phyloP scores from a whole-genome alignment of 1,140 invertebrate genomes.

The Drosophila parabipectinata region DNA sequence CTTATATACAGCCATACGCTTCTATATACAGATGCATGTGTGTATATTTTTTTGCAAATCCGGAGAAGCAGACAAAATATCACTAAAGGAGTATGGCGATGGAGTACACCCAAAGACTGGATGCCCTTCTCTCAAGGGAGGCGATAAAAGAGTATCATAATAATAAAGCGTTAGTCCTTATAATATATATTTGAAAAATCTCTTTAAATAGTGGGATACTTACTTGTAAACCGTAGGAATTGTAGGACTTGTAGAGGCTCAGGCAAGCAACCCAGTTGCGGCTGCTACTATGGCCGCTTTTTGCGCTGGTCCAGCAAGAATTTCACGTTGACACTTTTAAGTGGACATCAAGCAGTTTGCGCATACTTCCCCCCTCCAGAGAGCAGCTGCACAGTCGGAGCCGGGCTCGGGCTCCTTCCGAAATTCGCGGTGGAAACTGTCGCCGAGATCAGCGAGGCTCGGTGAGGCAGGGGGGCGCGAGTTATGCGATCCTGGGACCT shows the following conservation, averaged over 20 bases:
- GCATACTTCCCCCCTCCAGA: slow-evolving; percentile 61
- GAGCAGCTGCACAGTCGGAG: slow-evolving; percentile 44
- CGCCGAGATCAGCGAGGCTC: slow-evolving; percentile 2
- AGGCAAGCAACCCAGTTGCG: slow-evolving; percentile 44
- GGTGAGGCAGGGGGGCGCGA: slow-evolving; percentile 41
- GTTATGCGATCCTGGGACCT: slow-evolving; percentile 80
- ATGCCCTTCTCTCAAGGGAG: too few relatives aligned
- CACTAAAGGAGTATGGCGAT: too few relatives aligned
- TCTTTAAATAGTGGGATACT: too few relatives aligned
- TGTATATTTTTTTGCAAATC: background rate
- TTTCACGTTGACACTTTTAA: slow-evolving; percentile 82
- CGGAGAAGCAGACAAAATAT: slow-evolving; percentile 6
- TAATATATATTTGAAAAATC: too few relatives aligned
- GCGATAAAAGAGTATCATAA: too few relatives aligned
- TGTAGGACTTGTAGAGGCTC: too few relatives aligned
- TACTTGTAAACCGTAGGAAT: too few relatives aligned
- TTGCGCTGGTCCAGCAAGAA: slow-evolving; percentile 65
- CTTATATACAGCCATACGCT: background rate
- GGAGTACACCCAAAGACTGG: too few relatives aligned
- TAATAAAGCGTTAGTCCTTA: too few relatives aligned
- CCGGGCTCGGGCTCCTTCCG: slow-evolving; percentile 42
- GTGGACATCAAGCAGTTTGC: slow-evolving; percentile 82
- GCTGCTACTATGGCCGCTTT: slow-evolving; percentile 23
- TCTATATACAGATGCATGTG: slow-evolving; percentile 1
- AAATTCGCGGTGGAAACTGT: slow-evolving; percentile 71